A percentile compares a stretch with the other conserved stretches of the same genome.
Conservation (phyloP, 1,140 invertebrate species). For the Leptinotarsa texana region DNA sequence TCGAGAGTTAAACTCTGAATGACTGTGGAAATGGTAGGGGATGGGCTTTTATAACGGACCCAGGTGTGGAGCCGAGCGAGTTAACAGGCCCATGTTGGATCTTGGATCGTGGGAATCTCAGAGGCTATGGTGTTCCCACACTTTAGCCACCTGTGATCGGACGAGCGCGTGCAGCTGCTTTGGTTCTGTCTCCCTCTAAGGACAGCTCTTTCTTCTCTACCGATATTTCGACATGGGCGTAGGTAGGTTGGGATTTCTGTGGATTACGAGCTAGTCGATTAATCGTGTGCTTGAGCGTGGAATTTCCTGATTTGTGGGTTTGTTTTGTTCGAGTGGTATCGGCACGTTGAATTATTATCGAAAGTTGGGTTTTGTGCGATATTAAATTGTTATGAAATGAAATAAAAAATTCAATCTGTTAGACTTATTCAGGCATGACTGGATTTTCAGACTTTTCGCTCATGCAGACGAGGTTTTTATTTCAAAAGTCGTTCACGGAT, state of each 20-base stretch:
- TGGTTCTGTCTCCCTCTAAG: slow-evolving; percentile 33
- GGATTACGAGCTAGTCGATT: neutral
- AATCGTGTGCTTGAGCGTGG: too few species aligned
- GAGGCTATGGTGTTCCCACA: slow-evolving; percentile 64
- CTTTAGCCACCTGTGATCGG: slow-evolving; percentile 58
- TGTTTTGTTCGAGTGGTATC: too few species aligned
- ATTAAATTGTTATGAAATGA: too few species aligned
- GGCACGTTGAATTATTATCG: too few species aligned
- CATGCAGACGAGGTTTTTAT: too few species aligned
- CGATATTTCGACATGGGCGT: slow-evolving; percentile 11
- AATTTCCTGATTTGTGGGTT: too few species aligned
- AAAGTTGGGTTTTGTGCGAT: too few species aligned
- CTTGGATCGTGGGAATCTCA: slow-evolving; percentile 62
- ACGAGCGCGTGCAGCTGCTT: slow-evolving; percentile 52
- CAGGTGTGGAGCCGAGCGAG: slow-evolving; percentile 56
- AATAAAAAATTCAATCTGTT: too few species aligned
- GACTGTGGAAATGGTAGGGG: slow-evolving; percentile 53
- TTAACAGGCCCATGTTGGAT: slow-evolving; percentile 48
- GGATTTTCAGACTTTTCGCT: too few species aligned
- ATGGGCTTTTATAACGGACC: slow-evolving; percentile 60
- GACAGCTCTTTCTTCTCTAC: slow-evolving; percentile 34
- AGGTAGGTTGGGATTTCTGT: slow-evolving; percentile 7
- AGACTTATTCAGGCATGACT: too few species aligned
- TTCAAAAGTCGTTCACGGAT: too few species aligned
- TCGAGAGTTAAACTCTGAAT: slow-evolving; percentile 61